Conservation (phyloP, 2,113 vertebrate genomes). For the Platichthys stellatus region DNA sequence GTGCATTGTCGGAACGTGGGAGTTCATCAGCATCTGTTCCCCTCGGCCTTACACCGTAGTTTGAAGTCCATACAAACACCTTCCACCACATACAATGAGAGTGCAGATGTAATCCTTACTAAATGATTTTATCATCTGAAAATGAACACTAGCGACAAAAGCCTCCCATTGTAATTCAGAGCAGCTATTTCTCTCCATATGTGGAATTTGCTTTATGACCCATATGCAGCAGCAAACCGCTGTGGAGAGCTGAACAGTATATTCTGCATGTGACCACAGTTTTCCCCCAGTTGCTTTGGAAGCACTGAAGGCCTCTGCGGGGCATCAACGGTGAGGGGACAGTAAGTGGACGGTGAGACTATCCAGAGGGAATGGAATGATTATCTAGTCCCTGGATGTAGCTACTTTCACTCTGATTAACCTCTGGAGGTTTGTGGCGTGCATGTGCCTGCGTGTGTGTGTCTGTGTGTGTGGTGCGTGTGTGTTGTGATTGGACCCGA, state of each 20-base stretch:
- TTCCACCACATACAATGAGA: constrained; percentile 44
- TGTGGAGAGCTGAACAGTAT: constrained; percentile 38
- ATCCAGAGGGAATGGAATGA: constrained; percentile 58
- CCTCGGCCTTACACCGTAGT: constrained; percentile 12
- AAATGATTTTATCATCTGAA: constrained; percentile 49
- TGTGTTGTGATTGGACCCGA: constrained; percentile 40
- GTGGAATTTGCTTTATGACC: constrained; percentile 50
- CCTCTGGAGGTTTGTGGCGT: constrained; percentile 41
- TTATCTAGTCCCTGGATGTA: constrained; percentile 52
- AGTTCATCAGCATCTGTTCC: constrained; percentile 18
- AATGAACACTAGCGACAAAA: constrained; percentile 14
- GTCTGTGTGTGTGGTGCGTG: constrained; percentile 29
- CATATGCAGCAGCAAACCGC: constrained; percentile 47
- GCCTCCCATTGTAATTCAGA: constrained; percentile 29
- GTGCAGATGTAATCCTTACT: constrained; percentile 35
- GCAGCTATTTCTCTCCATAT: constrained; percentile 14
- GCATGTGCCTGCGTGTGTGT: constrained; percentile 36
- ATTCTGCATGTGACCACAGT: neutral
- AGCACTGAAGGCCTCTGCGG: constrained; percentile 10
- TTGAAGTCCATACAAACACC: constrained; percentile 16
- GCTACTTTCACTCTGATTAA: constrained; percentile 64
- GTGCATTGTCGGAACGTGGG: constrained; percentile 36
- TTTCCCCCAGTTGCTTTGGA: constrained; percentile 7
- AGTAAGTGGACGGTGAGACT: constrained; percentile 4
- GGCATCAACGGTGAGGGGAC: neutral